Evolutionary conservation across 2,113 vertebrate species (phyloP).

Genomic region (Tylochromis polylepis): DNA sequence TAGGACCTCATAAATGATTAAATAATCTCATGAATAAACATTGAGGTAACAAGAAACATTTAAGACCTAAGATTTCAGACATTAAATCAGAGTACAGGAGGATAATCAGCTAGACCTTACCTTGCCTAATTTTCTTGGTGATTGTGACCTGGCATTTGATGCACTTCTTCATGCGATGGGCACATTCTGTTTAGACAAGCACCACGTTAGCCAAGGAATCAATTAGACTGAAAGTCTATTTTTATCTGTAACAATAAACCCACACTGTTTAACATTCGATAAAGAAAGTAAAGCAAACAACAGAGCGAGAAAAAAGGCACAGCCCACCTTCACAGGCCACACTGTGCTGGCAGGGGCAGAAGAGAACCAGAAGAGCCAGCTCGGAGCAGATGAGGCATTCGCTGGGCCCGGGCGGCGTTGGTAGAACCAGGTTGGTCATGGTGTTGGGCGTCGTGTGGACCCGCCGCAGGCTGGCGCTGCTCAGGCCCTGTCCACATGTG

Average conservation of each 20-base stretch:
- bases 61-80: neutral
- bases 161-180: constrained; percentile 98
- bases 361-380: constrained; percentile 87
- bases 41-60: neutral
- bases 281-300: neutral
- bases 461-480: constrained; percentile 78
- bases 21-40: neutral
- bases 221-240: neutral
- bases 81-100: neutral
- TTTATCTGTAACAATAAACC: neutral
- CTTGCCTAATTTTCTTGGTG: constrained; percentile 92
- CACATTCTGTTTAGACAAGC: constrained; percentile 80
- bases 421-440: constrained; percentile 88
- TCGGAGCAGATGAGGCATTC: constrained; percentile 99
- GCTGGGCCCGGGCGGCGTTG: constrained; percentile 73
- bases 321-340: constrained; percentile 91
- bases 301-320: neutral
- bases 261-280: neutral
- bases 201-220: neutral
- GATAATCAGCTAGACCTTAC: constrained; percentile 58
- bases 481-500: constrained; percentile 66
- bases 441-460: constrained; percentile 90
- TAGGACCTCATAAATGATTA: neutral
- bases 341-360: constrained; percentile 94
- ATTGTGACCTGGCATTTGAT: constrained; percentile 97